Conservation (phyloP, 2,888 invertebrate species). For the Leuctra nigra region DNA sequence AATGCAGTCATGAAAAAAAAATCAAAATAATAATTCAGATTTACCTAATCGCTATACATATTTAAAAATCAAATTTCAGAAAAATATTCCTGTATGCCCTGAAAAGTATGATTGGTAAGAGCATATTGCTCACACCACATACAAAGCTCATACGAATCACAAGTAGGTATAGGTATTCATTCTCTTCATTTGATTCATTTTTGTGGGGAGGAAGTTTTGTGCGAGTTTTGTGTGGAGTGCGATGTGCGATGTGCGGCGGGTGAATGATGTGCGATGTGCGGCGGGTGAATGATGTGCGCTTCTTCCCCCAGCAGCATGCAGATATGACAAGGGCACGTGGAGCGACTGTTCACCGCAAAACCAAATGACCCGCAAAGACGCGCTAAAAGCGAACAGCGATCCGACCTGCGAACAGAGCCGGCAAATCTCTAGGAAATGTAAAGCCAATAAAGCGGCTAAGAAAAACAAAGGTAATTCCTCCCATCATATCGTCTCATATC, state of each 20-base stretch:
- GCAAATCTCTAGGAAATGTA: conserved; percentile 81
- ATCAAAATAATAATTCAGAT: too few species aligned
- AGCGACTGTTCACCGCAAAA: conserved; percentile 73
- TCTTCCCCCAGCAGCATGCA: conserved; percentile 56
- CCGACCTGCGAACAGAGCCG: conserved; percentile 75
- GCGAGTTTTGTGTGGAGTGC: too few species aligned
- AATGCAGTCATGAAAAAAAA: too few species aligned
- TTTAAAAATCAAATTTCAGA: too few species aligned
- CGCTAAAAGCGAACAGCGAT: conserved; percentile 70
- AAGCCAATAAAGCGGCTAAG: conserved; percentile 59
- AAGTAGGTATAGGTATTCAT: too few species aligned
- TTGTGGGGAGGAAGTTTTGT: not conserved
- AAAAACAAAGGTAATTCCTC: conserved; percentile 51
- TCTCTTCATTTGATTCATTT: not conserved
- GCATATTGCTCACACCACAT: too few species aligned
- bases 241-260: too few species aligned
- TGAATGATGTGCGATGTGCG: conserved; percentile 3
- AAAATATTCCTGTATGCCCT: too few species aligned
- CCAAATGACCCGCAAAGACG: conserved; percentile 76
- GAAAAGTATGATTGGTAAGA: too few species aligned
- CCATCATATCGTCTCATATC: too few species aligned
- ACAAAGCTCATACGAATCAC: too few species aligned
- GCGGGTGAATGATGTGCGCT: not conserved
- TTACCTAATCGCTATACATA: too few species aligned
- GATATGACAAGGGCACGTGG: conserved; percentile 85